phyloP scores from a whole-genome alignment of 2,888 invertebrate genomes.

The Dioctria rufipes region DNA sequence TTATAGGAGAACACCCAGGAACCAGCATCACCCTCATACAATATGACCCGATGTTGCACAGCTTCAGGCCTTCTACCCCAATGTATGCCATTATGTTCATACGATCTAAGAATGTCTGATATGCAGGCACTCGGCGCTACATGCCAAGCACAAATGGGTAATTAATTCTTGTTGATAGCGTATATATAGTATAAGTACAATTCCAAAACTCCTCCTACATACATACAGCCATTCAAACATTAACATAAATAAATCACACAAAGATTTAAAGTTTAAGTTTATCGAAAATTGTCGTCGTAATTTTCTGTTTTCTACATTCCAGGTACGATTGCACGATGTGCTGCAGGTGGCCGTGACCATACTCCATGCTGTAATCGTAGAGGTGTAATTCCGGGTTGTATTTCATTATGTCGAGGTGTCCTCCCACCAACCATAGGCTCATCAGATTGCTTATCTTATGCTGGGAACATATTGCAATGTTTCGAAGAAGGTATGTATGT shows the following conservation, averaged over 20 bases:
- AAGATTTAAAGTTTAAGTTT: slow-evolving; percentile 16
- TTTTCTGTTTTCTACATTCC: slow-evolving; percentile 10
- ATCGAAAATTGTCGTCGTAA: slow-evolving; percentile 1
- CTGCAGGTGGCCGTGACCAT: slow-evolving; percentile 79
- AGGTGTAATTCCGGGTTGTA: slow-evolving; percentile 80
- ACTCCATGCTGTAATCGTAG: slow-evolving; percentile 81
- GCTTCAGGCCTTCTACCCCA: slow-evolving; percentile 74
- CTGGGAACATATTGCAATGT: slow-evolving; percentile 88
- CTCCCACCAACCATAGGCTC: slow-evolving; percentile 74
- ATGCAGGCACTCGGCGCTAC: slow-evolving; percentile 80
- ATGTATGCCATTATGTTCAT: slow-evolving; percentile 85
- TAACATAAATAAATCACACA: slow-evolving; percentile 9
- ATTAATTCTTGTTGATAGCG: slow-evolving; percentile 64
- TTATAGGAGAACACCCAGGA: slow-evolving; percentile 59
- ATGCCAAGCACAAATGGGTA: slow-evolving; percentile 85
- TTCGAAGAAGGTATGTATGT: slow-evolving; percentile 82
- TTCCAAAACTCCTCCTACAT: background rate
- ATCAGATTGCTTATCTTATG: slow-evolving; percentile 83
- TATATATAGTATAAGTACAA: background rate
- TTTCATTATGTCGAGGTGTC: slow-evolving; percentile 82
- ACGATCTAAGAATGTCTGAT: slow-evolving; percentile 87
- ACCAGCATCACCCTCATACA: slow-evolving; percentile 76
- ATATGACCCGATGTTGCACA: slow-evolving; percentile 85
- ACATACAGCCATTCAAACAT: background rate
- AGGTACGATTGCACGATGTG: slow-evolving; percentile 72